Evolutionary conservation across 2,888 invertebrate species (phyloP).

Genomic region (Drepana falcataria): DNA sequence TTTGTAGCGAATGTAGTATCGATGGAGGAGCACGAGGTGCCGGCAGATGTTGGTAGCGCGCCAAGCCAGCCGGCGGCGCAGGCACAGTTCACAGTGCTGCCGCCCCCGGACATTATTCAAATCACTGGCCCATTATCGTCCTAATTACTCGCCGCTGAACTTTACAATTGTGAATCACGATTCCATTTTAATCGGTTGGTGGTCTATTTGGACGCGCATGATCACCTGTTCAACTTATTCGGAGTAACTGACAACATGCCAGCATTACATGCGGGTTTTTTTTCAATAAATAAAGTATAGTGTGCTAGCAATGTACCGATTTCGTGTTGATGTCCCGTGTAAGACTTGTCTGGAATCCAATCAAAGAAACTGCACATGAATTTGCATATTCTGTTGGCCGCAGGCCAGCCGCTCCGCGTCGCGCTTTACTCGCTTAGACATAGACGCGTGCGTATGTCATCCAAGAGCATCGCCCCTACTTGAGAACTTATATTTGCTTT

Average conservation of each 20-base stretch:
- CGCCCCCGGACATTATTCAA: conserved; percentile 25
- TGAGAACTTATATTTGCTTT: conserved; percentile 2
- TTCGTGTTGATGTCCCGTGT: conserved; percentile 8
- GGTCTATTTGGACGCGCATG: conserved; percentile 5
- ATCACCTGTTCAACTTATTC: conserved; percentile 11
- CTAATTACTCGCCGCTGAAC: conserved; percentile 45
- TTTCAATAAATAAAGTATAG: neutral
- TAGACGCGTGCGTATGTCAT: conserved; percentile 22
- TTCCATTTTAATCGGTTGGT: conserved; percentile 27
- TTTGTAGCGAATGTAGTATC: neutral
- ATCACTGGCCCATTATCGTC: conserved; percentile 47
- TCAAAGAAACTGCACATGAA: conserved; percentile 53
- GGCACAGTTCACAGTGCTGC: conserved; percentile 3
- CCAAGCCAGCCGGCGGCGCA: conserved; percentile 30
- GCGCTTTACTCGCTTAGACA: conserved; percentile 24
- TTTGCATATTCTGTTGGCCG: conserved; percentile 61
- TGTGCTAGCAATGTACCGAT: too few species aligned
- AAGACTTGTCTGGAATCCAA: conserved; percentile 38
- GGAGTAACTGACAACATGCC: neutral
- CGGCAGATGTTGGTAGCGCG: conserved; percentile 30
- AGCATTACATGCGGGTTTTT: neutral
- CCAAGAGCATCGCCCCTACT: conserved; percentile 34
- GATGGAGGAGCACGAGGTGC: conserved; percentile 15
- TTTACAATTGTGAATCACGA: conserved; percentile 51
- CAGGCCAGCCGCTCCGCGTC: conserved; percentile 47